phyloP scores from a whole-genome alignment of 2,113 vertebrate genomes.

The Cavia porcellus region DNA sequence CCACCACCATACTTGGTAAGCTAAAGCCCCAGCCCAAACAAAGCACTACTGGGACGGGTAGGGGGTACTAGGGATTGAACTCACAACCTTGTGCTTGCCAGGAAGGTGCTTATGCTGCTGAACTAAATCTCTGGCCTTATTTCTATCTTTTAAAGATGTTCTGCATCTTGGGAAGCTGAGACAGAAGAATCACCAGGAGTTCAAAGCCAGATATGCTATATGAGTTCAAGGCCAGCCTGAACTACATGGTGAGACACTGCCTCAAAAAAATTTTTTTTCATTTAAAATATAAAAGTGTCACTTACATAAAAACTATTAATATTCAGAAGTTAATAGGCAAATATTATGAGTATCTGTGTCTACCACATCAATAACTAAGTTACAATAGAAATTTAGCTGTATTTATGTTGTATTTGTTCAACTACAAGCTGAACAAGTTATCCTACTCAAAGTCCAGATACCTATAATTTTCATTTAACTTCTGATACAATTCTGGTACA shows the following conservation, averaged over 20 bases:
- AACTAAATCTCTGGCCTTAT: not conserved
- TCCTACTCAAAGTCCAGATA: not conserved
- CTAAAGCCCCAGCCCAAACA: no score
- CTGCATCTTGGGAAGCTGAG: not conserved
- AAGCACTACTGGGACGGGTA: no score
- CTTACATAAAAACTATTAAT: not conserved
- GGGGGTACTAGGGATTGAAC: no score
- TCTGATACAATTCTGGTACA: not conserved
- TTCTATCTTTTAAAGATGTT: slow-evolving; percentile 15
- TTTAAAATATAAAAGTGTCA: slow-evolving; percentile 53
- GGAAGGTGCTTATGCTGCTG: no score
- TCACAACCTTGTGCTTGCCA: no score
- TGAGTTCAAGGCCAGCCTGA: not conserved
- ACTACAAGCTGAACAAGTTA: not conserved
- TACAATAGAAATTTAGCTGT: not conserved
- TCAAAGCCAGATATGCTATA: not conserved
- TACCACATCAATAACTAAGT: not conserved
- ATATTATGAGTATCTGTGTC: not conserved
- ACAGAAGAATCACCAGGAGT: not conserved
- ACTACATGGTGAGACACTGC: not conserved
- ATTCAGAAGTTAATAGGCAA: not conserved
- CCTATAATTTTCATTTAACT: not conserved
- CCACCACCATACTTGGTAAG: not conserved
- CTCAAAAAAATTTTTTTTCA: not conserved
- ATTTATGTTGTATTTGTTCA: not conserved